Evolutionary conservation across 1,140 invertebrate genomes (phyloP).

Genomic region (Drosophila repleta): DNA sequence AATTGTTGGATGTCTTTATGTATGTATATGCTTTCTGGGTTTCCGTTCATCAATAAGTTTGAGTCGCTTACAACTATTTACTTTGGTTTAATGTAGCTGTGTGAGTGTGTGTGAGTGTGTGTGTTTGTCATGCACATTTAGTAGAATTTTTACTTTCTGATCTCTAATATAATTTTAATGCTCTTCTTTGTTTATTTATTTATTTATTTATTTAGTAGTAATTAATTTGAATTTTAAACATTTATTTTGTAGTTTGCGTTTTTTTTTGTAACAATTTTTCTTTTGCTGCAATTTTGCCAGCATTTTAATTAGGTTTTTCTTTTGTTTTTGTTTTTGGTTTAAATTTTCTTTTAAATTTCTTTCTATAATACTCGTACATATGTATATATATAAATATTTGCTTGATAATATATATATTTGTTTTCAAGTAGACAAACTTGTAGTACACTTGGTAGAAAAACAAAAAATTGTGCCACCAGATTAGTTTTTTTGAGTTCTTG

Average conservation of each 20-base stretch:
- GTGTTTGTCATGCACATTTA: constrained; percentile 60
- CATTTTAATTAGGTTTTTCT: constrained; percentile 42
- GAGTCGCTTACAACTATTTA: constrained; percentile 45
- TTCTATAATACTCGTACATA: constrained; percentile 47
- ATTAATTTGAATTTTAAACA: constrained; percentile 79
- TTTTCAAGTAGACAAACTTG: constrained; percentile 72
- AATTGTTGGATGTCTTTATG: constrained; percentile 12
- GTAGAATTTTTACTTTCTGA: constrained; percentile 74
- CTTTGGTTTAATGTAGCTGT: constrained; percentile 60
- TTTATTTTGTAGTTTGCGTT: constrained; percentile 51
- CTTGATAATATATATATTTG: constrained; percentile 58
- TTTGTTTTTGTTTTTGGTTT: constrained; percentile 31
- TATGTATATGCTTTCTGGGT: constrained; percentile 53
- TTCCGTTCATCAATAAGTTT: constrained; percentile 29
- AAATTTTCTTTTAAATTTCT: constrained; percentile 32
- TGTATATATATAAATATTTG: constrained; percentile 50
- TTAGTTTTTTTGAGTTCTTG: constrained; percentile 67
- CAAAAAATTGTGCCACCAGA: constrained; percentile 80
- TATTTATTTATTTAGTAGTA: constrained; percentile 54
- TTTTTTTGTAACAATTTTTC: constrained; percentile 56
- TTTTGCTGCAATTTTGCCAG: constrained; percentile 38
- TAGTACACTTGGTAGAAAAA: constrained; percentile 79
- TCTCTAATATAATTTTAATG: constrained; percentile 77
- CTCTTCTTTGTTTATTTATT: constrained; percentile 54
- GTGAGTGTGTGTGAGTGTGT: too few species aligned